Percentiles rank a stretch among this genome's conserved stretches.
phyloP scores from a whole-genome alignment of 2,888 invertebrate genomes.

The Mayetiola destructor region DNA sequence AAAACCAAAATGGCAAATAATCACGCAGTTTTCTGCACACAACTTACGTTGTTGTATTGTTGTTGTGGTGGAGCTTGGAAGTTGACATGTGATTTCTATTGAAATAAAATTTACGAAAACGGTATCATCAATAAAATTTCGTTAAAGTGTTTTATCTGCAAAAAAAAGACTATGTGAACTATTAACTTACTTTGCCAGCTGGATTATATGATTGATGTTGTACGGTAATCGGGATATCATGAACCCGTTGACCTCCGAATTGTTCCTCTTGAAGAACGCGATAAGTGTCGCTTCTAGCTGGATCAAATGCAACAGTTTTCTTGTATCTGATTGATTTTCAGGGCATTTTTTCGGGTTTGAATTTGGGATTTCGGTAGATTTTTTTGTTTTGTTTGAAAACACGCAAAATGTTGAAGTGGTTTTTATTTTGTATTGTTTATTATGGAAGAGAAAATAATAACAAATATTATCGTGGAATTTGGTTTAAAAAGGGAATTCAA shows the following conservation, averaged over 20 bases:
- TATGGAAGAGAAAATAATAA: neutral
- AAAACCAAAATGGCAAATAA: no score
- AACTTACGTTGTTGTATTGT: slow-evolving; percentile 16
- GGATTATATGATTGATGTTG: slow-evolving; percentile 61
- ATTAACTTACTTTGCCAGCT: slow-evolving; percentile 41
- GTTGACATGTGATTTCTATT: slow-evolving; percentile 25
- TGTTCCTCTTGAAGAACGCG: slow-evolving; percentile 71
- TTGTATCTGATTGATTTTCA: slow-evolving; percentile 36
- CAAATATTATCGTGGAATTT: neutral
- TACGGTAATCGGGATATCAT: slow-evolving; percentile 55
- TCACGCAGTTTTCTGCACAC: no score
- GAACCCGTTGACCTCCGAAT: slow-evolving; percentile 43
- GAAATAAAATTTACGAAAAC: neutral
- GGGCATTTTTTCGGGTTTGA: neutral
- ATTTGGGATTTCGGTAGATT: neutral
- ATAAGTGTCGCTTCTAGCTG: slow-evolving; percentile 76
- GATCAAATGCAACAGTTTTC: slow-evolving; percentile 67
- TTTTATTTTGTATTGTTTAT: neutral
- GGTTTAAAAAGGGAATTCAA: neutral
- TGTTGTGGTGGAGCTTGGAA: slow-evolving; percentile 30
- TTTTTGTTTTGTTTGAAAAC: slow-evolving; percentile 13
- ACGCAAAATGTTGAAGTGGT: neutral
- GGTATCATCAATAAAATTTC: neutral
- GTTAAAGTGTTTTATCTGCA: no score
- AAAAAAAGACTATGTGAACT: neutral